phyloP scores from a whole-genome alignment of 2,113 vertebrate species.

The Siphamia tubifer region DNA sequence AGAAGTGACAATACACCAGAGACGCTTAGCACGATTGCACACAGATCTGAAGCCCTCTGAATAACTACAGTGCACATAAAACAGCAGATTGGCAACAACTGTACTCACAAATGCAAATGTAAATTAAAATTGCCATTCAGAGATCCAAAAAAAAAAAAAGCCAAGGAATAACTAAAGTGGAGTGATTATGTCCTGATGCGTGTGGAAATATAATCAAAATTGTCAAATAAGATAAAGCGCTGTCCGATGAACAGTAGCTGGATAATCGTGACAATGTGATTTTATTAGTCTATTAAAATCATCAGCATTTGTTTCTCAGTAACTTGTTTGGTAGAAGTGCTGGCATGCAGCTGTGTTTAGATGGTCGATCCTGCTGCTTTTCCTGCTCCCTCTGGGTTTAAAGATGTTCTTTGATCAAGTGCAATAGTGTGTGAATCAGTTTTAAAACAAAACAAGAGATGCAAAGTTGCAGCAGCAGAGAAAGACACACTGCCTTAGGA shows the following conservation, averaged over 20 bases:
- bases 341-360: not conserved
- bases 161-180: not conserved
- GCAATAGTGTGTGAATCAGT: not conserved
- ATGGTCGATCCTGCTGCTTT: not conserved
- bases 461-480: not conserved
- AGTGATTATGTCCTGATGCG: not conserved
- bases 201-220: not conserved
- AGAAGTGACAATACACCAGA: not conserved
- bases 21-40: slow-evolving; percentile 3
- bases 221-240: not conserved
- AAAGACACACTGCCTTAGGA: not conserved
- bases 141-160: not conserved
- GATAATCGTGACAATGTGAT: not conserved
- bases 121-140: too few relatives aligned
- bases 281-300: not conserved
- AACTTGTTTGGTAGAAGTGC: slow-evolving; percentile 31
- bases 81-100: not conserved
- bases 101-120: not conserved
- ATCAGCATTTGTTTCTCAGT: slow-evolving; percentile 4
- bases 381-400: not conserved
- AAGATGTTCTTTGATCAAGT: slow-evolving; percentile 16
- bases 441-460: not conserved
- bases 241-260: not conserved
- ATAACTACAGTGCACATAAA: slow-evolving; percentile 17
- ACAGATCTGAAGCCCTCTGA: slow-evolving; percentile 9